Conservation (phyloP, 2,888 invertebrate species). For the Isoperla grammatica region DNA sequence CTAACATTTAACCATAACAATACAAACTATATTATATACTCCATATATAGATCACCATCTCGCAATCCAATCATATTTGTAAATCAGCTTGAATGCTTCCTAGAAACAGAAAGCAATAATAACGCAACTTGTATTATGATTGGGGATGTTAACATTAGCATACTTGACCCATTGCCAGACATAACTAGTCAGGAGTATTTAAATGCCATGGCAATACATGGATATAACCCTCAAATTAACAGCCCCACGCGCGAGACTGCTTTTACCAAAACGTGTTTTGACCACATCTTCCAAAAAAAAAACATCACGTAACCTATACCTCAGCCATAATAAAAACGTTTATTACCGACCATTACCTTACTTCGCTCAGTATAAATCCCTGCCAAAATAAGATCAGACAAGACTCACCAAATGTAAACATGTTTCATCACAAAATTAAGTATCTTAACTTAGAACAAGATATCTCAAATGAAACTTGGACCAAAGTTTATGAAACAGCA, state of each 20-base stretch:
- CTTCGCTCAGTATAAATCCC: not conserved
- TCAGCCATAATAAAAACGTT: not conserved
- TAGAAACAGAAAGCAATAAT: too few relatives aligned
- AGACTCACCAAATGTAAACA: too few relatives aligned
- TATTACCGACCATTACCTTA: not conserved
- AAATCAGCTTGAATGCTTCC: too few relatives aligned
- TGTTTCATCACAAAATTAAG: too few relatives aligned
- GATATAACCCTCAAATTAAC: not conserved
- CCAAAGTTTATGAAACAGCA: not conserved
- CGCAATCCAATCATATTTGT: too few relatives aligned
- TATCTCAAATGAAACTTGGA: not conserved
- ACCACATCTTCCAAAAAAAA: not conserved
- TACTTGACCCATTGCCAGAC: not conserved
- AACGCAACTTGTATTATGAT: too few relatives aligned
- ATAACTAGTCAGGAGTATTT: not conserved
- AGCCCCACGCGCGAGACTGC: not conserved
- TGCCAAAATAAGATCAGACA: too few relatives aligned
- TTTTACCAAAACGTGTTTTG: not conserved
- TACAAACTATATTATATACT: too few relatives aligned
- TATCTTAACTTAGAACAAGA: too few relatives aligned
- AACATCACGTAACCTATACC: not conserved
- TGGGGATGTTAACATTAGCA: not conserved
- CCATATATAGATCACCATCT: too few relatives aligned
- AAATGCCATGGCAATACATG: not conserved
- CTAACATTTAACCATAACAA: not conserved